Evolutionary conservation across 2,113 vertebrate genomes (phyloP).

Genomic region (Ceratotherium simum): DNA sequence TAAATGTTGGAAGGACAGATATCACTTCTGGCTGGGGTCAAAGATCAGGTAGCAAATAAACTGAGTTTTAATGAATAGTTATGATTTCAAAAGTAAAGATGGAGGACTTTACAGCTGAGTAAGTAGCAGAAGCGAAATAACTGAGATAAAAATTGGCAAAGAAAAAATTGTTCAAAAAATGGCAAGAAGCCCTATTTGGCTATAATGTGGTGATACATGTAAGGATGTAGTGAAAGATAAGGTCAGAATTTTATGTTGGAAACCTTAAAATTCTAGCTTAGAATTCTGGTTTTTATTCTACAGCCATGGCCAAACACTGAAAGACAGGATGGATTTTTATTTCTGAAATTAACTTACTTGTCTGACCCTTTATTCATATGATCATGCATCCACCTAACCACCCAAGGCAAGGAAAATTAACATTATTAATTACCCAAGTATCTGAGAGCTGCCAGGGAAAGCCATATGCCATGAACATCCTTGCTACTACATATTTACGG

Average conservation of each 20-base stretch:
- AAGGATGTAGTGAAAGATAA: background rate
- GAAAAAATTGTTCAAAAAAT: background rate
- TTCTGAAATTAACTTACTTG: background rate
- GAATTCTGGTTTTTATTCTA: background rate
- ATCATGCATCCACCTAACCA: background rate
- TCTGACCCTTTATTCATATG: background rate
- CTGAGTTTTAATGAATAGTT: constrained; percentile 2
- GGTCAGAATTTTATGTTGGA: background rate
- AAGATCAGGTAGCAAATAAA: background rate
- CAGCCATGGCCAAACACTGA: background rate
- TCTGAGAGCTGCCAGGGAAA: background rate
- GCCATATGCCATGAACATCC: background rate
- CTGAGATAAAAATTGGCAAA: background rate
- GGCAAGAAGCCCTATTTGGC: background rate
- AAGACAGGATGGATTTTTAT: background rate
- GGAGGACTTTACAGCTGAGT: background rate
- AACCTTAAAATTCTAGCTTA: background rate
- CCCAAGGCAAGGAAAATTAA: background rate
- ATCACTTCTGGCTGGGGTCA: background rate
- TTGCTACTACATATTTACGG: background rate
- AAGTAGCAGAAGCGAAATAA: background rate
- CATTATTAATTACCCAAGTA: background rate
- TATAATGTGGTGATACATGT: background rate
- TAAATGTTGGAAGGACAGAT: background rate
- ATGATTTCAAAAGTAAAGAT: constrained; percentile 25